Base-by-base conservation (phyloP, 1,140 invertebrate species). In the Phortica variegata region DNA sequence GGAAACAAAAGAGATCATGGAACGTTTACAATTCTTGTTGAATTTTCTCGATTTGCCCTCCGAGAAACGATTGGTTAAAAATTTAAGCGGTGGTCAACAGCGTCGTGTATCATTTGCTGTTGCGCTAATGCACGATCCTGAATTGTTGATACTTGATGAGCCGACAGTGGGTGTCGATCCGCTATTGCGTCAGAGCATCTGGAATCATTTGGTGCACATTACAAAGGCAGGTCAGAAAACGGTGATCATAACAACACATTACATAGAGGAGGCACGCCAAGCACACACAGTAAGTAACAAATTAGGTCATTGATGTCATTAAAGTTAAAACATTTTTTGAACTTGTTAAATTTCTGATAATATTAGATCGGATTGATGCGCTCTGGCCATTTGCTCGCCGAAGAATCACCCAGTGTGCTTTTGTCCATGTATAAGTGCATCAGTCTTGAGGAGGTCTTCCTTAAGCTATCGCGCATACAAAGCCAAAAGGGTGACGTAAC, bases 121-220 rank as follows among this genome's bases (percentile, higher is more conserved):
- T 16, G 93, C 93, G 2, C 78, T 97, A 4, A 87, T 97, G 81
- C 92, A 96, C 62, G 90, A 93, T 77, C 93, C 94, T 0, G 89
- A 95, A 75, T 81, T 97, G 13, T 78, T 97, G 12, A 95, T 97
- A 68, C 81, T 97, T 10, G 94, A 97, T 73, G 94, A 97, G 74
- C 94, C 93, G 0, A 97, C 94, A 0, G 93, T 96, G 15, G 93
- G 93, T 17, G 90, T 96, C 16, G 93, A 96, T 80, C 92, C 92
- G 0, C 77, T 95, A 17, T 81, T 95, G 12, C 82, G 91, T 50
- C 88, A 91, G 78, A 91, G 91, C 65, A 95, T 96, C 60, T 96
- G 92, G 92, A 89, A 91, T 57, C 91, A 95, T 69, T 78, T 95
- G 60, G 85, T 93, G 16, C 85, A 87, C 63, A 87, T 95, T 53